Conservation (phyloP, 2,888 invertebrate species). For the Thalpophila matura region DNA sequence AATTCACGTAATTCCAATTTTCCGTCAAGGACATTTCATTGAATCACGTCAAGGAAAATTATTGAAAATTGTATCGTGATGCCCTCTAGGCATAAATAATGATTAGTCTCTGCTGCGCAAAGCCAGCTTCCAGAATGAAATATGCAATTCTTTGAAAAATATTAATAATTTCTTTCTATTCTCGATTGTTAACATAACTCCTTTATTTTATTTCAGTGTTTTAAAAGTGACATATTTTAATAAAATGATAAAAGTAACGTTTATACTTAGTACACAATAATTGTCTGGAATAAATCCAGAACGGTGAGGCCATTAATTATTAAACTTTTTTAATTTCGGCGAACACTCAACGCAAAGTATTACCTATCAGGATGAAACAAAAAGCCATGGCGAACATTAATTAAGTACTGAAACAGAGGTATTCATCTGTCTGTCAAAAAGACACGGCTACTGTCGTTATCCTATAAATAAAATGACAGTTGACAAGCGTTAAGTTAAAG, state of each 20-base stretch:
- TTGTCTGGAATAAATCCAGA: background rate
- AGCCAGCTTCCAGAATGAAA: too few relatives aligned
- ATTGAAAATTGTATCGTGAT: too few relatives aligned
- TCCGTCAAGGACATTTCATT: too few relatives aligned
- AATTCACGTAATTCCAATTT: too few relatives aligned
- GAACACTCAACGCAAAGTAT: constrained; percentile 2
- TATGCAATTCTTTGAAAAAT: background rate
- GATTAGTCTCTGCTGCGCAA: too few relatives aligned
- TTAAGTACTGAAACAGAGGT: constrained; percentile 3
- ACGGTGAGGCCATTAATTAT: background rate
- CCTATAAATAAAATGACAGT: background rate
- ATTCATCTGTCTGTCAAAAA: background rate
- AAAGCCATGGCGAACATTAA: constrained; percentile 23
- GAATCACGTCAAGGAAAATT: too few relatives aligned
- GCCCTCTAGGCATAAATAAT: too few relatives aligned
- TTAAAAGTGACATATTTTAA: background rate
- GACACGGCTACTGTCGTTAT: background rate
- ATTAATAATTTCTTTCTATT: background rate
- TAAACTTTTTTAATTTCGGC: constrained; percentile 13
- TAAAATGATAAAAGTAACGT: too few relatives aligned
- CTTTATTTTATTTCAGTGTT: too few relatives aligned
- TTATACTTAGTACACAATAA: too few relatives aligned
- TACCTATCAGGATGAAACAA: constrained; percentile 2
- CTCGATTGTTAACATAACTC: too few relatives aligned
- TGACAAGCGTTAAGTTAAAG: background rate